Base-by-base conservation (phyloP, 1,140 invertebrate genomes). In the Lepidurus packardi region DNA sequence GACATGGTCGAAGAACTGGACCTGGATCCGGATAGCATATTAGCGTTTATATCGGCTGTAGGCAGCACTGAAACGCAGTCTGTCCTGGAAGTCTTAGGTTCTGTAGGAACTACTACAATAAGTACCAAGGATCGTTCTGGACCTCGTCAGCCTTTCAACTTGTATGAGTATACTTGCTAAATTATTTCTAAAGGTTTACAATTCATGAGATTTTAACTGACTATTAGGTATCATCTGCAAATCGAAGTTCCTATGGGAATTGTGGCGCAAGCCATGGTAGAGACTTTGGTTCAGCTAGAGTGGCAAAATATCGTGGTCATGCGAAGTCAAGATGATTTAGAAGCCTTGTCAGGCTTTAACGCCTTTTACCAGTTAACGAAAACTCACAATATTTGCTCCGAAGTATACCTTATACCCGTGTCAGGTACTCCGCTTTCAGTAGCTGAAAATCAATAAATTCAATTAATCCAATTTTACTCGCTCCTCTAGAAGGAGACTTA, bases 301-400 rank as follows among this genome's bases (percentile, higher is more conserved):
- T 87, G 86, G 86, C 81, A 83, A 42, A 84, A 84, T 76, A 81
- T 87, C n/a, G 81, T 83, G 45, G 75, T 85, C 2, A 83, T 88
- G 1, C 83, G 85, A 77, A 81, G 83, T 6, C 79, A 83, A 9
- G 82, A 82, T 43, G 81, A 79, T 10, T 13, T 78, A 7, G 83
- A 84, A 77, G 84, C 83, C 16, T 73, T 73, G 65, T 78, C 80
- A 21, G 83, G 81, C 6, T 82, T 82, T 13, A 75, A 83, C 7
- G 80, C 83, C 41, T 83, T 86, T 44, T 78, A 83, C 44, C 78
- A 82, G 0, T 80, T 83, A 9, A 82, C 84, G 1, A 78, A 81
- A 25, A 79, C 81, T 1, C 78, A 80, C 3, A 78, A 82, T 1
- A 80, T 84, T 16, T 84, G 83, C 44, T n/a, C 83, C 7, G 82